Base-by-base conservation (phyloP, 1,140 invertebrate species). In the Sminthurides bifidus region DNA sequence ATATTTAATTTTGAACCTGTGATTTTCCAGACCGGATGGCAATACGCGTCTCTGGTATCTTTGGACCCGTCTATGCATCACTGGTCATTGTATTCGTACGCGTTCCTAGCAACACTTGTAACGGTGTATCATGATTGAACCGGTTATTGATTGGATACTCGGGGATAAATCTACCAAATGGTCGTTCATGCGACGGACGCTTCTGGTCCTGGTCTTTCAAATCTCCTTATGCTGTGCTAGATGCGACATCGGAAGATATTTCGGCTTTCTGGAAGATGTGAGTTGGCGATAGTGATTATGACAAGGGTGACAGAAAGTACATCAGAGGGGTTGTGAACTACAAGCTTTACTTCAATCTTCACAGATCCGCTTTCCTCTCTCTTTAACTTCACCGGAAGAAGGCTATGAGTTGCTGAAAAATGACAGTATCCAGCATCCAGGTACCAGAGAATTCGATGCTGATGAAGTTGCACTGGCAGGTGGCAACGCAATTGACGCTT, bases 41-140 rank as follows among this genome's bases (percentile, higher is more conserved):
- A 59, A 24, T 59, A 54, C 19, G 57, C 57, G 26, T 41, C 23
- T 19, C 21, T 54, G 10, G 44, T 54, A n/a, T 33, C 30, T 0
- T 38, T 59, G 3, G 57, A 59, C 33, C 15, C 17, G 10, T 37
- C 56, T 2, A 49, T 58, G 23, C 21, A 29, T 12, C 37, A 50
- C 23, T 59, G 52, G 51, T 54, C 57, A 43, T 54, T 54, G 10
- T 59, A 37, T 35, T 1, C 54, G 3, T 59, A 54, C 24, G 23
- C 44, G 1, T 6, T 49, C 15, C 15, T 45, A 31, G 23, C 44
- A 2, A 15, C 26, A 8, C 38, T 59, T 30, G 19, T 54, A n/a
- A 43, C 40, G 15, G 37, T 54, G n/a, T 54, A n/a, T 46, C 21
- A 17, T 54, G 6, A 19, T 54, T 1, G 38, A 46, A 30, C 57